Percentiles rank a stretch among this genome's conserved stretches.
These are phyloP conservation scores for Dunckerocampus dactyliophorus DNA, from an alignment of 2,113 vertebrate species.

Conservation along the genomic window DNA sequence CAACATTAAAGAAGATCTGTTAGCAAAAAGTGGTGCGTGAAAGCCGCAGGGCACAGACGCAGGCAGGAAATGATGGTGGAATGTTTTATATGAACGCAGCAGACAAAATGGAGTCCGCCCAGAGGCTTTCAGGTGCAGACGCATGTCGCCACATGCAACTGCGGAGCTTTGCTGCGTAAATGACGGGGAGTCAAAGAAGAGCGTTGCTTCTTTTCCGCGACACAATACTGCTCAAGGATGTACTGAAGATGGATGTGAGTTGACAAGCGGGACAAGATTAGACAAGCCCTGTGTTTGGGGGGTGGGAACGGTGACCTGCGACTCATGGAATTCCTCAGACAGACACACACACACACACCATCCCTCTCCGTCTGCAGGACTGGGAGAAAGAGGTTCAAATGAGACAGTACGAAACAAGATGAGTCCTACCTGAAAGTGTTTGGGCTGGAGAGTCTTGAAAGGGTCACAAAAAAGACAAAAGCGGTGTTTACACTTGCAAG, in stretches of 20 bases:
- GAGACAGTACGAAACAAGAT: slow-evolving; percentile 18
- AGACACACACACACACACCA: slow-evolving; percentile 40
- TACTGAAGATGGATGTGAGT: slow-evolving; percentile 25
- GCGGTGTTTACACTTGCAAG: too few relatives aligned
- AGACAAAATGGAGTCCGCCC: slow-evolving; percentile 26
- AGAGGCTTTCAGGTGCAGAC: slow-evolving; percentile 45
- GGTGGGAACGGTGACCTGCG: slow-evolving; percentile 55
- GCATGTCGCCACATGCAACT: slow-evolving; percentile 16
- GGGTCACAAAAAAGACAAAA: too few relatives aligned
- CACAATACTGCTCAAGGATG: slow-evolving; percentile 11
- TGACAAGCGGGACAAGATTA: slow-evolving; percentile 34
- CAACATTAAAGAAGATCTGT: slow-evolving; percentile 11
- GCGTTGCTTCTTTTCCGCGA: neutral
- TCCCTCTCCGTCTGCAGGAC: slow-evolving; percentile 21
- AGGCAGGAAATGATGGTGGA: slow-evolving; percentile 9
- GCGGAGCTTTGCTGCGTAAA: slow-evolving; percentile 1
- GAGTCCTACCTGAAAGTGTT: slow-evolving; percentile 18
- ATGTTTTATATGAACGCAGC: slow-evolving; percentile 7
- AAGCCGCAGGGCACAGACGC: neutral
- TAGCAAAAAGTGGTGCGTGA: neutral
- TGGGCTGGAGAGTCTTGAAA: slow-evolving; percentile 13
- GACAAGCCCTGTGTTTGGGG: slow-evolving; percentile 53
- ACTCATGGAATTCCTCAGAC: slow-evolving; percentile 50
- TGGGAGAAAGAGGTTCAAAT: slow-evolving; percentile 15
- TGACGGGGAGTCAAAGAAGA: neutral